These are phyloP conservation scores for Epizoanthus ramosus DNA, from an alignment of 92 coral and sea anemone species.

Conservation along the genomic window DNA sequence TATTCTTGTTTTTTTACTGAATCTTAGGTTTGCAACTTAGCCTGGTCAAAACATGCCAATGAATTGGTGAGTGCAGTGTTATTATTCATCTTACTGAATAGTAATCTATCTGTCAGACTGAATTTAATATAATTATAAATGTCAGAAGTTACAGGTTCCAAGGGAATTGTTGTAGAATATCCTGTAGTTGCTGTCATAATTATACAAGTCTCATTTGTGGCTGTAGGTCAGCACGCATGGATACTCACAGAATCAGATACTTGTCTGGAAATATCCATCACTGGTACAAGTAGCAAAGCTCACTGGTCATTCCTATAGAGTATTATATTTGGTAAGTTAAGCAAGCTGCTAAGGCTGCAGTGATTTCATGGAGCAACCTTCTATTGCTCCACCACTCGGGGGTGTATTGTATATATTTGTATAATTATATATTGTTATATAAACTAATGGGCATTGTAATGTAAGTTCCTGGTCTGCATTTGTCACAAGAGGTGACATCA, in stretches of 20 bases:
- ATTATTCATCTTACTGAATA: not conserved
- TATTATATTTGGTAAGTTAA: constrained; percentile 88
- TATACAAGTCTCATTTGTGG: not conserved
- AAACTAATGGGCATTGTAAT: no score
- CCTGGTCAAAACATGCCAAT: constrained; percentile 99
- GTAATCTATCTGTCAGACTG: no score
- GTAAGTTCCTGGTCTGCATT: not conserved
- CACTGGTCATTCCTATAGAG: constrained; percentile 97
- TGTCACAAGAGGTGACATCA: not conserved
- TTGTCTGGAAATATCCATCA: constrained; percentile 98
- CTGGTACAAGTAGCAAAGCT: constrained; percentile 97
- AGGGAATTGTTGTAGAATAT: not conserved
- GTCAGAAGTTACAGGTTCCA: not conserved
- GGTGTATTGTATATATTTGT: no score
- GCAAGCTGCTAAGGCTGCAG: not conserved
- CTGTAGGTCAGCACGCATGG: constrained; percentile 98
- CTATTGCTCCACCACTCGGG: no score
- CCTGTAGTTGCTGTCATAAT: not conserved
- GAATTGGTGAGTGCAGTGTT: constrained; percentile 78
- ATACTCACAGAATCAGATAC: constrained; percentile 96
- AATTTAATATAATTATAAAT: no score
- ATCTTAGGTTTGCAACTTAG: constrained; percentile 94
- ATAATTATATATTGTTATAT: no score
- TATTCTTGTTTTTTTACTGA: not conserved
- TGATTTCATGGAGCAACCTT: not conserved